Base-by-base conservation (phyloP, 2,888 invertebrate genomes). In the Pyralis farinalis region DNA sequence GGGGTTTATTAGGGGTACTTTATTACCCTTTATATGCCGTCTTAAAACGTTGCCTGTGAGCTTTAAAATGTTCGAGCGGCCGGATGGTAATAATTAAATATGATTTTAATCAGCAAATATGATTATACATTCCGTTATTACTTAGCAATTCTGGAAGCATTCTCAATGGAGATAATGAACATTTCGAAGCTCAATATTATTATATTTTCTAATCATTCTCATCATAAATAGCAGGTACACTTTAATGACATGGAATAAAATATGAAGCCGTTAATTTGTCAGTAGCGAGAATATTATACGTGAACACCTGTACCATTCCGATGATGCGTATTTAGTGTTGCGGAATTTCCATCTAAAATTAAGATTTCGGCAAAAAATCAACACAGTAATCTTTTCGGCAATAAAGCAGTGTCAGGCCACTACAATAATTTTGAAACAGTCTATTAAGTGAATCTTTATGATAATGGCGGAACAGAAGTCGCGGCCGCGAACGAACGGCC, bases 381-480 rank as follows among this genome's bases (percentile, higher is more conserved):
- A 67, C 74, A 65, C 66, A 55, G 63, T 77, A 79, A 83, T 82
- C 75, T 72, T 53, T 40, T 49, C 49, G 63, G 58, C 64, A 58
- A 74, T 82, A 81, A 84, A 85, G 69, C 81, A 71, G 76, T 78
- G 79, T 79, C 79, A 71, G 74, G 71, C 69, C 65, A 72, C 78
- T 75, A 79, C 77, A 84, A 85, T 85, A 86, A 85, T 85, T 87
- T 85, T 63, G 79, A 76, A 87, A 83, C 80, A 83, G 81, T 82
- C 84, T 81, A 85, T 84, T 87, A 86, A 85, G 86, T 86, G 86
- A 86, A 86, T 86, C 84, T 87, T 86, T 85, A 86, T 83, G 85
- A 70, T 84, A 85, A 85, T 85, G 74, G 76, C 62, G 69, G 71
- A 82, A 86, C 87, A 87, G 87, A 86, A 87, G 87, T 86, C 83